phyloP scores from a whole-genome alignment of 2,113 vertebrate genomes.

The Phyllostomus hastatus region DNA sequence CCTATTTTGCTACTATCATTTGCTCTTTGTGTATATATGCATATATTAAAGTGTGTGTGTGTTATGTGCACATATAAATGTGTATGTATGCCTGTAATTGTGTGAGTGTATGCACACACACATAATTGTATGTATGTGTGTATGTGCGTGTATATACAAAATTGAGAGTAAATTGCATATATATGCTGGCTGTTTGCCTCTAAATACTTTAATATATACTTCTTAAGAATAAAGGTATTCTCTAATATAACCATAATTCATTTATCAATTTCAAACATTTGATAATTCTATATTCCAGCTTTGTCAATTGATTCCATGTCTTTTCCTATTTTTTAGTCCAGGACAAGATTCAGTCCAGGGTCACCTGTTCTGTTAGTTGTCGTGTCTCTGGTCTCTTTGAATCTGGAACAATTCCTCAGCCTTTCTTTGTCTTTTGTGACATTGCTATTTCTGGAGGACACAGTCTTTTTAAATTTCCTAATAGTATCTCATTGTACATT shows the following conservation, averaged over 20 bases:
- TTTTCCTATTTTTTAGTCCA: neutral
- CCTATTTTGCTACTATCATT: conserved; percentile 4
- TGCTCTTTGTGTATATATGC: neutral
- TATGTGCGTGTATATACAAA: neutral
- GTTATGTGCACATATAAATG: neutral
- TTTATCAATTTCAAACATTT: neutral
- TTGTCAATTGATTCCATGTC: neutral
- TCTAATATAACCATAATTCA: neutral
- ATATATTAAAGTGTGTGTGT: neutral
- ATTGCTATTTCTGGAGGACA: neutral
- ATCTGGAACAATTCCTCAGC: neutral
- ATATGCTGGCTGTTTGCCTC: neutral
- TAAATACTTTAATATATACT: neutral
- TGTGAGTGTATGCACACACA: neutral
- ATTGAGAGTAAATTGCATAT: neutral
- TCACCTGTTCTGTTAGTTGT: too few relatives aligned
- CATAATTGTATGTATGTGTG: neutral
- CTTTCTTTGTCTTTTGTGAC: neutral
- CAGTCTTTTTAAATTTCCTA: neutral
- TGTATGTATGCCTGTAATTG: neutral
- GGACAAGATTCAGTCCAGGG: too few relatives aligned
- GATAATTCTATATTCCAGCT: neutral
- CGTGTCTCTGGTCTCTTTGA: neutral
- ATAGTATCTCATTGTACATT: neutral
- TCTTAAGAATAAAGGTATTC: neutral